phyloP scores from a whole-genome alignment of 2,113 vertebrate species.

The Cinclus mexicanus region DNA sequence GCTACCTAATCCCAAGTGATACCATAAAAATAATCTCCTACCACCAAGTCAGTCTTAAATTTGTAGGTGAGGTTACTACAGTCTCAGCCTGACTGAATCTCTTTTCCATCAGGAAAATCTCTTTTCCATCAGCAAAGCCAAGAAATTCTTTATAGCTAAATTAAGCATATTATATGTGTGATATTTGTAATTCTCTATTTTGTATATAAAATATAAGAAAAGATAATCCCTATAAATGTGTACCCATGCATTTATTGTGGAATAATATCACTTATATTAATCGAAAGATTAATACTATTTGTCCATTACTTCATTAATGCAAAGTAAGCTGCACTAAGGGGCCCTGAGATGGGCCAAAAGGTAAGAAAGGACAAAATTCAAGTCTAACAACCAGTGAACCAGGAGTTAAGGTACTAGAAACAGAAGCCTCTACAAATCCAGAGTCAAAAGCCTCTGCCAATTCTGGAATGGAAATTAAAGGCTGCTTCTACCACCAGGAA shows the following conservation, averaged over 20 bases:
- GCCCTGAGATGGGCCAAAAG: background rate
- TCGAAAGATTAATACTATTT: background rate
- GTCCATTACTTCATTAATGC: background rate
- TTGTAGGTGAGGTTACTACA: background rate
- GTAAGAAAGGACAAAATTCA: background rate
- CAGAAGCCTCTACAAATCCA: background rate
- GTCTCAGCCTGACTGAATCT: background rate
- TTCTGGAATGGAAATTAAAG: background rate
- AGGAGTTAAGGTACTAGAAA: background rate
- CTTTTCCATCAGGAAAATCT: background rate
- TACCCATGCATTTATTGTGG: background rate
- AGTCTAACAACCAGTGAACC: background rate
- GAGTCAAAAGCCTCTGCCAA: background rate
- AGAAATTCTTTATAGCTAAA: background rate
- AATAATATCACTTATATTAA: background rate
- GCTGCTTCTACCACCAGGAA: background rate
- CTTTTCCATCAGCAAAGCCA: background rate
- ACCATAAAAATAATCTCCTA: background rate
- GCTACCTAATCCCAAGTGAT: background rate
- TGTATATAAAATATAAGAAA: background rate
- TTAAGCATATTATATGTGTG: background rate
- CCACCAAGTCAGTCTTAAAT: background rate
- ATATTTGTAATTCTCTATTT: background rate
- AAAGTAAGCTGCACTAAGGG: background rate
- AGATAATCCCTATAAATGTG: background rate